phyloP scores from a whole-genome alignment of 2,113 vertebrate genomes.

The Thunnus maccoyii region DNA sequence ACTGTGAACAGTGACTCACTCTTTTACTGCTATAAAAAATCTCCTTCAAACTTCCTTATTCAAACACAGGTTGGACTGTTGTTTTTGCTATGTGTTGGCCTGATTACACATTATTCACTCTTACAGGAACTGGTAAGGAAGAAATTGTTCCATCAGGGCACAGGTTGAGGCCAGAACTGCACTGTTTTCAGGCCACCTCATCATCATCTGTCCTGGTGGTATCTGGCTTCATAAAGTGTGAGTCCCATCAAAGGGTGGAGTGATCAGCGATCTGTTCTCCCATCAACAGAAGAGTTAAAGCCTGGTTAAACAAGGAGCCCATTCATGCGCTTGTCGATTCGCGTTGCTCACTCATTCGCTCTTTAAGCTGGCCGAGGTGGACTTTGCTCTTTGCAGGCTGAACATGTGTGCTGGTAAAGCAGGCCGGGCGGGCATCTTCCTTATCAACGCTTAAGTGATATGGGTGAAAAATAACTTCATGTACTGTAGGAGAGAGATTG shows the following conservation, averaged over 20 bases:
- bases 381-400: conserved; percentile 76
- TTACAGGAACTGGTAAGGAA: conserved; percentile 54
- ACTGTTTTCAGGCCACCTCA: conserved; percentile 52
- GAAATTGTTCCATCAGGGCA: conserved; percentile 37
- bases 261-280: conserved; percentile 65
- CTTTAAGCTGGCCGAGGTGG: conserved; percentile 53
- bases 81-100: conserved; percentile 12
- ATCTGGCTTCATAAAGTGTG: conserved; percentile 54
- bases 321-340: conserved; percentile 74
- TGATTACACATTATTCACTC: conserved; percentile 58
- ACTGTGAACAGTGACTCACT: conserved; percentile 50
- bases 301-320: conserved; percentile 74
- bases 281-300: conserved; percentile 63
- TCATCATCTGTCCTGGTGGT: conserved; percentile 52
- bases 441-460: conserved; percentile 71
- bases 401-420: conserved; percentile 58
- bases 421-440: conserved; percentile 53
- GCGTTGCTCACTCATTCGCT: conserved; percentile 65
- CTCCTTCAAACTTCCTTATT: conserved; percentile 31
- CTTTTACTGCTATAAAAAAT: conserved; percentile 9
- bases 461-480: conserved; percentile 39
- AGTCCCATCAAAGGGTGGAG: conserved; percentile 58
- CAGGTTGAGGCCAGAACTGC: conserved; percentile 28
- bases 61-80: conserved; percentile 4
- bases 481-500: conserved; percentile 8